Conservation (phyloP, 2,888 invertebrate genomes). For the Perdita meconis region DNA sequence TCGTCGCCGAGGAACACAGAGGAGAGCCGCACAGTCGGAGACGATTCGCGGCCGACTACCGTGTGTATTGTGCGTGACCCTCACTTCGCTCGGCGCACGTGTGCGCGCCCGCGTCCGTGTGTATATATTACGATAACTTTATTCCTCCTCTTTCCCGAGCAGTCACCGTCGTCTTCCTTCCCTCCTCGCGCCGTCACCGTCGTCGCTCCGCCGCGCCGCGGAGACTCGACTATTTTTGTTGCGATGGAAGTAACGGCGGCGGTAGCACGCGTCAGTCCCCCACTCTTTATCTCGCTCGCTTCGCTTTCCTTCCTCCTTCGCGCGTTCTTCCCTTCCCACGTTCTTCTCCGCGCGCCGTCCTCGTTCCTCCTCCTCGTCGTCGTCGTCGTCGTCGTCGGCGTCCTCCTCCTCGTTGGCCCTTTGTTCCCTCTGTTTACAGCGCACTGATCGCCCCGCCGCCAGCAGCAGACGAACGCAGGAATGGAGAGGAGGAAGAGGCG, state of each 20-base stretch:
- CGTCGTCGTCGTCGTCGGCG: slow-evolving; percentile 55
- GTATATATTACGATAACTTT: slow-evolving; percentile 52
- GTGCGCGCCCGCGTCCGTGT: slow-evolving; percentile 47
- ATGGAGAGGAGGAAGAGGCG: slow-evolving; percentile 68
- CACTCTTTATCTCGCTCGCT: slow-evolving; percentile 60
- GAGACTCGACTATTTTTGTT: slow-evolving; percentile 71
- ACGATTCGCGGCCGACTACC: slow-evolving; percentile 40
- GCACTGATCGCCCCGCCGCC: slow-evolving; percentile 57
- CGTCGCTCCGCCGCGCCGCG: slow-evolving; percentile 30
- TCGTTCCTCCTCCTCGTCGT: slow-evolving; percentile 48
- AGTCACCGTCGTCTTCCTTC: slow-evolving; percentile 26
- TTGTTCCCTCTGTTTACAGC: slow-evolving; percentile 65
- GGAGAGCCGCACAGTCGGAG: background rate
- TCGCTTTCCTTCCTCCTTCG: slow-evolving; percentile 63
- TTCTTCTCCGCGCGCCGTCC: slow-evolving; percentile 38
- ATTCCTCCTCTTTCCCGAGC: slow-evolving; percentile 35
- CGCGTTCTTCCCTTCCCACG: slow-evolving; percentile 40
- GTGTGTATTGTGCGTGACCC: slow-evolving; percentile 42
- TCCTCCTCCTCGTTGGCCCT: slow-evolving; percentile 48
- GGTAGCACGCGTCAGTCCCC: slow-evolving; percentile 68
- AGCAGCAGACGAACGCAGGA: slow-evolving; percentile 59
- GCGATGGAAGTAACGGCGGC: slow-evolving; percentile 62
- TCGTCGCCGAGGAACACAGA: slow-evolving; percentile 28
- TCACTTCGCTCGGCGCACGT: slow-evolving; percentile 32
- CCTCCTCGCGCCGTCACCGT: slow-evolving; percentile 16